A percentile compares a stretch with the other conserved stretches of the same genome.
Evolutionary conservation across 2,888 invertebrate genomes (phyloP).

Genomic region (Brassicogethes aeneus): DNA sequence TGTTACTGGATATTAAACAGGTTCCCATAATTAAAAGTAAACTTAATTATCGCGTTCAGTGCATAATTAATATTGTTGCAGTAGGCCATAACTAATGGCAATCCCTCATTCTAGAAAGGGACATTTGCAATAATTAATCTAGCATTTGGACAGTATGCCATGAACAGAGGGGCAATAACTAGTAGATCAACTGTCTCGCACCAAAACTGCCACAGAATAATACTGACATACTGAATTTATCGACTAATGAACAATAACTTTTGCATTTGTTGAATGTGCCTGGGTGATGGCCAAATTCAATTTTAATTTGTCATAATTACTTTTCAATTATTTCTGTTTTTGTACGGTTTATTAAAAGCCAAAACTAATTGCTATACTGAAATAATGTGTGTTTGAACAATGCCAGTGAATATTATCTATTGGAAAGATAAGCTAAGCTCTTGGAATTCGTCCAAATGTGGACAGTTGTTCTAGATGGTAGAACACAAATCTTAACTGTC

Average conservation of each 20-base stretch:
- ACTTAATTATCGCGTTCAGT: background rate
- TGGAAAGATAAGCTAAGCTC: too few species aligned
- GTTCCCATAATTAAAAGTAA: too few species aligned
- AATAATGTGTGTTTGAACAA: too few species aligned
- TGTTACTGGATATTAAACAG: too few species aligned
- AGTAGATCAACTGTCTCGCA: background rate
- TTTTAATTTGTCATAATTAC: too few species aligned
- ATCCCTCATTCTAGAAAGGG: slow-evolving; percentile 1
- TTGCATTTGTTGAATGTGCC: background rate
- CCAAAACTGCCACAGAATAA: background rate
- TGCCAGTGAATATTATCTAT: too few species aligned
- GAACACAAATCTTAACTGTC: too few species aligned
- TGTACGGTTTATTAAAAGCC: too few species aligned
- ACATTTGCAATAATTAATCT: slow-evolving; percentile 10
- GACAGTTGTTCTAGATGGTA: too few species aligned
- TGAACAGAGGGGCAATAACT: slow-evolving; percentile 5
- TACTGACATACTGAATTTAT: background rate
- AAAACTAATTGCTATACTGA: too few species aligned
- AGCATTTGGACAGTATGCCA: slow-evolving; percentile 7
- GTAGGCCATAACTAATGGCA: background rate
- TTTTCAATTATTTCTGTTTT: too few species aligned
- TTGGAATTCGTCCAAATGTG: background rate
- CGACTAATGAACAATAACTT: background rate
- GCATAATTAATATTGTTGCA: background rate
- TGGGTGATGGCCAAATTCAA: too few species aligned